Conservation (phyloP, 2,113 vertebrate species). For the Hyla sarda region DNA sequence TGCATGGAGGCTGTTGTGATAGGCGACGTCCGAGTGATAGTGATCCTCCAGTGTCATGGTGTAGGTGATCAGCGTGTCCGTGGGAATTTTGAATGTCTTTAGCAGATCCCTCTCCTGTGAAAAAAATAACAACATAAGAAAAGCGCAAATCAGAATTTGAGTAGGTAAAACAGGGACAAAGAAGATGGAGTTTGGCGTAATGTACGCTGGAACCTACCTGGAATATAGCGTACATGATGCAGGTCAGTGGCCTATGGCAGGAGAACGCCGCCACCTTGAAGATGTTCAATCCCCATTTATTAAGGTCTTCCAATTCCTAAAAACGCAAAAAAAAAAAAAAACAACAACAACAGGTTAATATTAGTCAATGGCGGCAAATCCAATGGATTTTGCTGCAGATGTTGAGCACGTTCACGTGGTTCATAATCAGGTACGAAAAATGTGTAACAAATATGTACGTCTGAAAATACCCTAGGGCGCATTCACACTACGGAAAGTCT, state of each 20-base stretch:
- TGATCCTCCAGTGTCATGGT: slow-evolving; percentile 97
- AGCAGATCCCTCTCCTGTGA: slow-evolving; percentile 92
- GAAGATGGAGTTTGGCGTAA: not conserved
- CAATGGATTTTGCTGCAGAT: too few species aligned
- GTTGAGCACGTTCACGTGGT: too few species aligned
- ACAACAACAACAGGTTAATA: not conserved
- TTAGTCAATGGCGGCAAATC: too few species aligned
- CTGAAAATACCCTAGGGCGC: too few species aligned
- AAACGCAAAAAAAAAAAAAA: not conserved
- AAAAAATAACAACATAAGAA: not conserved
- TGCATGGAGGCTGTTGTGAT: slow-evolving; percentile 97
- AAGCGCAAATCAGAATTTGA: not conserved
- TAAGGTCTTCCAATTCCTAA: slow-evolving; percentile 94
- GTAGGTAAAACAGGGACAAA: not conserved
- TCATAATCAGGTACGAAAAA: too few species aligned
- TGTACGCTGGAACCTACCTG: slow-evolving; percentile 79
- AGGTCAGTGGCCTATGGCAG: slow-evolving; percentile 90
- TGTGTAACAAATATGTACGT: too few species aligned
- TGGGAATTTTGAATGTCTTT: slow-evolving; percentile 95
- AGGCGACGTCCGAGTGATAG: slow-evolving; percentile 94
- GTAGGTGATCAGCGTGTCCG: slow-evolving; percentile 94
- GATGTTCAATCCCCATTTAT: slow-evolving; percentile 97
- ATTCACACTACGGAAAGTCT: too few species aligned
- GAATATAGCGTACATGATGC: slow-evolving; percentile 96
- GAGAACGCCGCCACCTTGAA: slow-evolving; percentile 93